Conservation (phyloP, 2,888 invertebrate genomes). For the Drosophila neonasuta region DNA sequence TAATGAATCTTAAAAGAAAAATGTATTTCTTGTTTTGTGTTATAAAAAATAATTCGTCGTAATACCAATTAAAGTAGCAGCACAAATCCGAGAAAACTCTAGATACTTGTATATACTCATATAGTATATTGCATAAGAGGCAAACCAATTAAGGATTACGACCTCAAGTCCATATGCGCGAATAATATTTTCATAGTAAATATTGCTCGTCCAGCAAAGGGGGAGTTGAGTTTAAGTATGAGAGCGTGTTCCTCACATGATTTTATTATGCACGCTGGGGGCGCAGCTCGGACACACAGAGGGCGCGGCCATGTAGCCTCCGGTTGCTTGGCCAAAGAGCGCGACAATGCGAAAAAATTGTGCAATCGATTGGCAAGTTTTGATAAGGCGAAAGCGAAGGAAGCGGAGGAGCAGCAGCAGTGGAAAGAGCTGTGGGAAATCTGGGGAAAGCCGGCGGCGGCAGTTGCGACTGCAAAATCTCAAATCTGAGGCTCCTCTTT, state of each 20-base stretch:
- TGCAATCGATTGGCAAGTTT: constrained; percentile 69
- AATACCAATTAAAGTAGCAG: constrained; percentile 7
- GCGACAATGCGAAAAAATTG: constrained; percentile 80
- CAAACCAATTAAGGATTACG: constrained; percentile 73
- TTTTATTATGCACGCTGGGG: constrained; percentile 68
- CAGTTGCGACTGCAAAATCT: constrained; percentile 41
- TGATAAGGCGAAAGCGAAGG: not conserved
- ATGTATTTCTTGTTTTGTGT: no score
- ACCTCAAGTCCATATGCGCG: constrained; percentile 71
- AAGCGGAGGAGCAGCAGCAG: constrained; percentile 22
- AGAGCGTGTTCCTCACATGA: constrained; percentile 36
- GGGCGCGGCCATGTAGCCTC: constrained; percentile 69
- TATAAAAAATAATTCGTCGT: no score
- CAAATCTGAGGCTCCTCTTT: constrained; percentile 58
- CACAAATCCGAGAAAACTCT: constrained; percentile 32
- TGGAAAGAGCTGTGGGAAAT: constrained; percentile 7
- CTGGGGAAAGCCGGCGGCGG: not conserved
- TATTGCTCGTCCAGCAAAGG: constrained; percentile 42
- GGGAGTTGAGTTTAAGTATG: not conserved
- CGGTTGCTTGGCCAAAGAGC: constrained; percentile 66
- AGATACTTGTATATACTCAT: constrained; percentile 15
- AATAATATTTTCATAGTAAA: constrained; percentile 70
- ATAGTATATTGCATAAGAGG: constrained; percentile 36
- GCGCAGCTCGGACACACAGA: constrained; percentile 65
- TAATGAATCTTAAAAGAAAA: no score